Evolutionary conservation across 1,140 invertebrate species (phyloP), one percentile per base, ranked within the genome.

Genomic region (Drosophila novamexicana): DNA sequence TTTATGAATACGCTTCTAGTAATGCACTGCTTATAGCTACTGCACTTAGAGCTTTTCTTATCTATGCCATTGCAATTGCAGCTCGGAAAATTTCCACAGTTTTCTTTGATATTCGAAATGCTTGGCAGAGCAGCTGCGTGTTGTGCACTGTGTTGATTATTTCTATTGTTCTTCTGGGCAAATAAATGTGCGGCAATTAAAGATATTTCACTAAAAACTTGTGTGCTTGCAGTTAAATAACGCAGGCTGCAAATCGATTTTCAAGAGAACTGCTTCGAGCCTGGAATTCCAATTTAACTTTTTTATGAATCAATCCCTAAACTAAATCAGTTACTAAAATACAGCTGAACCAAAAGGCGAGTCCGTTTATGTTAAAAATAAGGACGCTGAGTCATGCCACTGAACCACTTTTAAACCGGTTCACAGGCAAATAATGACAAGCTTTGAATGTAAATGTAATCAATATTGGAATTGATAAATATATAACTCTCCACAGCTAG

Each of bases 1-100:
- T 82, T 82, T 83, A 83, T 82, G 79, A 81, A 82, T 75, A 75
- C 79, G 61, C 79, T 79, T 64, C 81, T 81, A 45, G 79, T 74
- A 77, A 81, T 81, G 70, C 70, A 68, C 45, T 72, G 54, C 54
- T 52, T 68, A 68, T 59, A 68, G 47, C 45, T 39, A 37, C 18
- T 37, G 47, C 66, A 73, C 64, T 71, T 45, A 63, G 49, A 54
- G 56, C 56, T 36, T 68, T 47, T 59, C 70, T 68, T 73, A 73
- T 73, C 70, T 73, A 42, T 47, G 64, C 56, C 61, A 52, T 14
- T 58, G 62, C 62, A 72, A 59, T 68, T 61, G 64, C 70, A 67
- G 54, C 53, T 62, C 8, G 44, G 10, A 22, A 12, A 52, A 68
- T 53, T 62, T 69, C 64, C 14, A 57, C n/a, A 52, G 37, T 72